Evolutionary conservation across 2,113 vertebrate genomes (phyloP), one percentile per base, ranked within the genome.

Genomic region (Lepus timidus): DNA sequence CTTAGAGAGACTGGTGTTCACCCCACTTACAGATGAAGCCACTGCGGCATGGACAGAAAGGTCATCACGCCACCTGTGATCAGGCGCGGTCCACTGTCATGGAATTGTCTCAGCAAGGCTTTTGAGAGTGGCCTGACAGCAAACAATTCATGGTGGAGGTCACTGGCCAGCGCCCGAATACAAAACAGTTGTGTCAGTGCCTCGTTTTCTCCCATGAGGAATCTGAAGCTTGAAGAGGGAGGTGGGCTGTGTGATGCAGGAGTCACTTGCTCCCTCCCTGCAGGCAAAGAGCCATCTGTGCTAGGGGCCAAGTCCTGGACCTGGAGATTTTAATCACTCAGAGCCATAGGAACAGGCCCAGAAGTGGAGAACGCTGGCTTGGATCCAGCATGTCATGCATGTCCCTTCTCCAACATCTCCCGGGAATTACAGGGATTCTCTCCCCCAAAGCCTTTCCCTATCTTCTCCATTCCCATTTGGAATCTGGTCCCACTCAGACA

Each of bases 341-440:
- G 71, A 95, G 80, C 65, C 76, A 74, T 22, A 94, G 55, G 90
- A 95, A 75, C 83, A 27, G 65, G n/a, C 44, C 67, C 89, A n/a
- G 17, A 92, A 87, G 67, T 76, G 52, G 52, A 88, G 73, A 51
- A 36, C 11, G 39, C 44, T 61, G 13, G 70, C 29, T 86, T 71
- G 71, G n/a, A 73, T 78, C 8, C 12, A 51, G 27, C 27, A 70
- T 19, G 39, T 88, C 88, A 64, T 79, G 84, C 80, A 81, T 75
- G 71, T 82, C 23, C 17, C 13, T 94, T 88, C 51, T 22, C 73
- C 33, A 36, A 17, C 14, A 87, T 95, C 65, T 76, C 71, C n/a
- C 88, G 70, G 27, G 11, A 4, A 52, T 89, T 29, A 33, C 39
- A 68, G 23, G n/a, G 64, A 8, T 71, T 87, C 68, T 55, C 73